Conservation (phyloP, 2,113 vertebrate genomes). For the Crocuta crocuta region DNA sequence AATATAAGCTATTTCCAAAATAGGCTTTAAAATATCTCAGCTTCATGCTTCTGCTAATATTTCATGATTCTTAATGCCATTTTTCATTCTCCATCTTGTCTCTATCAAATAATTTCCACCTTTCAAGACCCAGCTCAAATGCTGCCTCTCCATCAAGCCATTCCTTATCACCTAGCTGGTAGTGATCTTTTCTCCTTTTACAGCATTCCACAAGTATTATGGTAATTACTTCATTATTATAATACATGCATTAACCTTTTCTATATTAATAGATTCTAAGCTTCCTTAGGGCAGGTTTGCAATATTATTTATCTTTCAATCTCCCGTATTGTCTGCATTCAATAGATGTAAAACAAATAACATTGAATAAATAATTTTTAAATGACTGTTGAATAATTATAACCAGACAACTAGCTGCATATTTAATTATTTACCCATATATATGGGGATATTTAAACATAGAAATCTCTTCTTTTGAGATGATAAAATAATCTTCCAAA, state of each 20-base stretch:
- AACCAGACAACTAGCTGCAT: not conserved
- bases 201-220: not conserved
- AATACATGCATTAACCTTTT: not conserved
- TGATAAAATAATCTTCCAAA: slow-evolving; percentile 22
- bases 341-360: not conserved
- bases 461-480: not conserved
- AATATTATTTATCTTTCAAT: slow-evolving; percentile 12
- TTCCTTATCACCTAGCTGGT: not conserved
- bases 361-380: not conserved
- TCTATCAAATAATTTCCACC: slow-evolving; percentile 29
- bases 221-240: not conserved
- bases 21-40: not conserved
- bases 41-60: not conserved
- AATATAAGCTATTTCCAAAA: not conserved
- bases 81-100: not conserved
- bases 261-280: not conserved
- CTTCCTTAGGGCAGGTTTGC: not conserved
- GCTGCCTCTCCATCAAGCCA: not conserved
- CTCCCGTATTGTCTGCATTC: not conserved
- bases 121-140: not conserved
- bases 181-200: not conserved
- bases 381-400: slow-evolving; percentile 1
- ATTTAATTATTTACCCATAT: slow-evolving; percentile 12
- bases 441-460: not conserved
- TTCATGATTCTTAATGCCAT: not conserved